Evolutionary conservation across 2,113 vertebrate genomes (phyloP), one percentile per base, ranked within the genome.

Genomic region (Daubentonia madagascariensis): DNA sequence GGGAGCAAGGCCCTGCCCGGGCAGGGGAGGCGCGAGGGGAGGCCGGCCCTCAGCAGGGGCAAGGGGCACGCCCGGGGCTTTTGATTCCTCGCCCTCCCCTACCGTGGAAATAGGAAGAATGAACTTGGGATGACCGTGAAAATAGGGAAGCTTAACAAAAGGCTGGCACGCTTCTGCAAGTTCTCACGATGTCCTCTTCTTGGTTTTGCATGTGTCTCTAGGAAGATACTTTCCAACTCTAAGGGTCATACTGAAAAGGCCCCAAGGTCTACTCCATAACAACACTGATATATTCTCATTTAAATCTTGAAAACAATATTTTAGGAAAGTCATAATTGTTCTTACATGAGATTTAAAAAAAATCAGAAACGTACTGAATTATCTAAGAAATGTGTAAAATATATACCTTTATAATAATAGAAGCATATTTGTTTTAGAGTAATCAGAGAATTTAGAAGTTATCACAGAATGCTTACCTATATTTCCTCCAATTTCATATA

Each of bases 401-500:
- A n/a, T 32, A 32, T 32, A 65, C 11, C 65, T 91, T 81, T 68
- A 78, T 0, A 54, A 14, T 45, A 89, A 91, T 1, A 94, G 72
- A 35, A 72, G 32, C 1, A 11, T 37, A n/a, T 70, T 89, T 96
- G 65, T 72, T 84, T 91, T 78, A n/a, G n/a, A 94, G n/a, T 37
- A 40, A 68, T 85, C 92, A 61, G 30, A 67, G 65, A 57, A 68
- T 84, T 52, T 7, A 89, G 79, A 95, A 48, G 92, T 91, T 91
- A 45, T 85, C 67, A 95, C 79, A 59, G 32, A 43, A 92, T 3
- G 95, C 98, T 90, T 98, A 99, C 99, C 99, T 98, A 99, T 99
- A 97, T 99, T 99, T 98, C 99, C 99, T 98, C 99, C 99, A 78
- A 99, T 98, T 98, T 99, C 99, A 97, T 99, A 99, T 98, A 99